A percentile compares a stretch with the other conserved stretches of the same genome.
Evolutionary conservation across 1,140 invertebrate genomes (phyloP).

Genomic region (Sarcophaga peregrina): DNA sequence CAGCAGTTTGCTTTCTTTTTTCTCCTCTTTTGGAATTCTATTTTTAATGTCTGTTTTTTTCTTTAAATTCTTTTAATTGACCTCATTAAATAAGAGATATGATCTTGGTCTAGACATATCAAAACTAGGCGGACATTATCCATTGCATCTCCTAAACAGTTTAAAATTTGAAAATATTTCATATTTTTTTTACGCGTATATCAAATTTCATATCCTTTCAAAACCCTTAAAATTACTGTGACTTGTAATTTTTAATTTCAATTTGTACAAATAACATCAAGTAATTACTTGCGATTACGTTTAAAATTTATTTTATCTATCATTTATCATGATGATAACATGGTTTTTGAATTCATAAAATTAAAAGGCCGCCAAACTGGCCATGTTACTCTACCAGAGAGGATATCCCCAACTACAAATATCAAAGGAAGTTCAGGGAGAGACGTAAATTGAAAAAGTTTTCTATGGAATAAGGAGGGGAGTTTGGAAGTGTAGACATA

Average conservation of each 20-base stretch:
- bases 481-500: too few relatives aligned
- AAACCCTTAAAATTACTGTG: background rate
- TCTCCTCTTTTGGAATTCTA: background rate
- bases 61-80: constrained; percentile 34
- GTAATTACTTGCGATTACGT: too few relatives aligned
- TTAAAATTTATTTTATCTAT: too few relatives aligned
- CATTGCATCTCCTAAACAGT: constrained; percentile 10
- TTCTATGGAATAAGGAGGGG: too few relatives aligned
- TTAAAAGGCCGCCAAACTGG: too few relatives aligned
- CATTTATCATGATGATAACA: too few relatives aligned
- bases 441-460: too few relatives aligned
- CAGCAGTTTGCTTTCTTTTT: background rate
- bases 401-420: too few relatives aligned
- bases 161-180: background rate
- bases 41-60: background rate
- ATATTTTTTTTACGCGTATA: constrained; percentile 9
- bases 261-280: background rate
- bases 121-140: background rate
- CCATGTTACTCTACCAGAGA: too few relatives aligned
- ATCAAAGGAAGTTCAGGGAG: too few relatives aligned
- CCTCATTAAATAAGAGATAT: constrained; percentile 38
- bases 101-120: constrained; percentile 12
- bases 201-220: constrained; percentile 11
- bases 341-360: too few relatives aligned
- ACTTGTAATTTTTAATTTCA: background rate